Percentiles rank a stretch among this genome's conserved stretches.
phyloP scores from a whole-genome alignment of 2,888 invertebrate species.

The Parthenolecanium corni region DNA sequence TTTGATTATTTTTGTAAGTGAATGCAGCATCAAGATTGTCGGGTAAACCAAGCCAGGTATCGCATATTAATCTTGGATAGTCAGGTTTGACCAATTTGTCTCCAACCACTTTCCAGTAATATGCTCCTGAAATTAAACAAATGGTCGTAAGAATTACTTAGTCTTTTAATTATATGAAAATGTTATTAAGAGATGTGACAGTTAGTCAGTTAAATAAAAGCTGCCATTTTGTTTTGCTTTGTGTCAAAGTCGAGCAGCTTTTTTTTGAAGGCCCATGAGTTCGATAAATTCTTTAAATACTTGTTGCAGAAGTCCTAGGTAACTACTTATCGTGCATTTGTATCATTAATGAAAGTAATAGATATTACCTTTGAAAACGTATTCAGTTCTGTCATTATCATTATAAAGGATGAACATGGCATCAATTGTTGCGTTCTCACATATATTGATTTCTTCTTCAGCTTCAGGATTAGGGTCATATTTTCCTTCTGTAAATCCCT shows the following conservation, averaged over 20 bases:
- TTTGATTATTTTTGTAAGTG: conserved; percentile 89
- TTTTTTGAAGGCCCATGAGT: neutral
- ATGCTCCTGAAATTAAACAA: conserved; percentile 47
- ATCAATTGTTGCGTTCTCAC: too few relatives aligned
- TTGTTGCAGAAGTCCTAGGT: too few relatives aligned
- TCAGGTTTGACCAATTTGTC: conserved; percentile 67
- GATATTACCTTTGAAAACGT: too few relatives aligned
- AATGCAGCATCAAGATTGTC: conserved; percentile 87
- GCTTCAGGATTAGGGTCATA: too few relatives aligned
- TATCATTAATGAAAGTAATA: neutral
- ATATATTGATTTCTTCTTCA: too few relatives aligned
- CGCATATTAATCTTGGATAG: conserved; percentile 72
- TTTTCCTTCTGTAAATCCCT: too few relatives aligned
- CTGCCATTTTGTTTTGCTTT: neutral
- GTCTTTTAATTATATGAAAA: neutral
- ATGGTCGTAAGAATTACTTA: neutral
- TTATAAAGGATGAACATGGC: conserved; percentile 36
- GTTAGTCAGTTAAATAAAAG: neutral
- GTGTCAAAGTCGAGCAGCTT: neutral
- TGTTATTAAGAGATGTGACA: neutral
- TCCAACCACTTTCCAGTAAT: conserved; percentile 76
- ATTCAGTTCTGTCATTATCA: conserved; percentile 39
- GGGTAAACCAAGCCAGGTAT: conserved; percentile 72
- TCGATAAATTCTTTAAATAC: too few relatives aligned
- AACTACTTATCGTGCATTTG: too few relatives aligned